These are phyloP conservation scores for Ficedula albicollis DNA, from an alignment of 2,797 vertebrate species.

Conservation along the genomic window DNA sequence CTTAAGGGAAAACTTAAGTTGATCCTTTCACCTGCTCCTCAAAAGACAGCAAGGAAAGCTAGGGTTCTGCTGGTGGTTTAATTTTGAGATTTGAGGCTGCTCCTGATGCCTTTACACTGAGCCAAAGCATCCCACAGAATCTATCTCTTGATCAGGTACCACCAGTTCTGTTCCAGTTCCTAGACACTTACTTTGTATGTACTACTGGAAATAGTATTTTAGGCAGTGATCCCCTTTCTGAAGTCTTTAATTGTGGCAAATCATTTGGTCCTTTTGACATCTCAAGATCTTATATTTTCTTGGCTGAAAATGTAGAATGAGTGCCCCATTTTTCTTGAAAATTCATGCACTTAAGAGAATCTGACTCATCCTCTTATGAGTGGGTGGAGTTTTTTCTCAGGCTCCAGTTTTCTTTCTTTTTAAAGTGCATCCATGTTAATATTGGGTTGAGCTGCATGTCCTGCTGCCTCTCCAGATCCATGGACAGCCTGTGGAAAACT, in stretches of 20 bases:
- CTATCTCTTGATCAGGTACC: neutral
- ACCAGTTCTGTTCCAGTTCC: neutral
- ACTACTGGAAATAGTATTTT: neutral
- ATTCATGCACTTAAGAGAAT: neutral
- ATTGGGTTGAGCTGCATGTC: neutral
- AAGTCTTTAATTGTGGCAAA: neutral
- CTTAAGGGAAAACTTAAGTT: neutral
- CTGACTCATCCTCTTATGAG: neutral
- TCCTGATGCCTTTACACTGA: neutral
- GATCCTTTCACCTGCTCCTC: neutral
- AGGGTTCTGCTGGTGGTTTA: neutral
- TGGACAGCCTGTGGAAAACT: neutral
- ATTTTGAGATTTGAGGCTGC: neutral
- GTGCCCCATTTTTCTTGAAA: neutral
- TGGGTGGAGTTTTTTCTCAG: neutral
- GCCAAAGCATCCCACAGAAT: neutral
- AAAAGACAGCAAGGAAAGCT: neutral
- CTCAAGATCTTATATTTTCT: neutral
- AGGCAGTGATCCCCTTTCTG: neutral
- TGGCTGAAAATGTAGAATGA: neutral
- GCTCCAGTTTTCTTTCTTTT: neutral
- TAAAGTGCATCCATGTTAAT: neutral
- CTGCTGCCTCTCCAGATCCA: neutral
- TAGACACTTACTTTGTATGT: neutral
- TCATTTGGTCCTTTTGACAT: neutral